These are phyloP conservation scores for Grammomys surdaster DNA, from an alignment of 2,113 vertebrate genomes.

Conservation along the genomic window DNA sequence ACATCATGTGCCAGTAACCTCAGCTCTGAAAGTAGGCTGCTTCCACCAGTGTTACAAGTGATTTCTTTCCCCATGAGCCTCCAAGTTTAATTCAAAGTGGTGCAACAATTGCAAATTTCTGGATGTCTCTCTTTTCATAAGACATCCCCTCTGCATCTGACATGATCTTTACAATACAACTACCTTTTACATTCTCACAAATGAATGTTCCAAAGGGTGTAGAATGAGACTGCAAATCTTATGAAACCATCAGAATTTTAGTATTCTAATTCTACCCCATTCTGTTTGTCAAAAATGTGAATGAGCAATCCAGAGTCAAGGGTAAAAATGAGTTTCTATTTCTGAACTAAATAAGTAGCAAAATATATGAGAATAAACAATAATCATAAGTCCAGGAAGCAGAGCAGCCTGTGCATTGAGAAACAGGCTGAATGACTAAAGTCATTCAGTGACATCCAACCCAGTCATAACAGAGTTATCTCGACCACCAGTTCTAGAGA, in stretches of 20 bases:
- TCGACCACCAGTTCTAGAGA: not conserved
- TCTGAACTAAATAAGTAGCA: not conserved
- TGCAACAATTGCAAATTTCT: not conserved
- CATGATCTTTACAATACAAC: not conserved
- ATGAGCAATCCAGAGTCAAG: not conserved
- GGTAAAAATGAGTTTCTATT: not conserved
- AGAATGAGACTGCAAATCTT: not conserved
- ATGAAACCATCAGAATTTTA: not conserved
- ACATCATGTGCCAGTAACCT: not conserved
- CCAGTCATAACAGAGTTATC: not conserved
- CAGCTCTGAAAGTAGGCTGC: not conserved
- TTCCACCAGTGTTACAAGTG: not conserved
- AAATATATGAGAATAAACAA: not conserved
- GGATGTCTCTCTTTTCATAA: not conserved
- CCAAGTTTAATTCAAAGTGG: not conserved
- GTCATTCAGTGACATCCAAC: not conserved
- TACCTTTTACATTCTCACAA: not conserved
- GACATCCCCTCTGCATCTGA: not conserved
- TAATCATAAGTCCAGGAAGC: not conserved
- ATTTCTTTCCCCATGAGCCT: not conserved
- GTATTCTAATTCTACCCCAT: not conserved
- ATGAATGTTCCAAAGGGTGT: not conserved
- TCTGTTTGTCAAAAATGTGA: not conserved
- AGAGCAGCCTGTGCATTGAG: not conserved
- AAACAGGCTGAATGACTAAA: not conserved